These are phyloP conservation scores for Equus quagga DNA, from an alignment of 2,113 vertebrate genomes.

Conservation along the genomic window DNA sequence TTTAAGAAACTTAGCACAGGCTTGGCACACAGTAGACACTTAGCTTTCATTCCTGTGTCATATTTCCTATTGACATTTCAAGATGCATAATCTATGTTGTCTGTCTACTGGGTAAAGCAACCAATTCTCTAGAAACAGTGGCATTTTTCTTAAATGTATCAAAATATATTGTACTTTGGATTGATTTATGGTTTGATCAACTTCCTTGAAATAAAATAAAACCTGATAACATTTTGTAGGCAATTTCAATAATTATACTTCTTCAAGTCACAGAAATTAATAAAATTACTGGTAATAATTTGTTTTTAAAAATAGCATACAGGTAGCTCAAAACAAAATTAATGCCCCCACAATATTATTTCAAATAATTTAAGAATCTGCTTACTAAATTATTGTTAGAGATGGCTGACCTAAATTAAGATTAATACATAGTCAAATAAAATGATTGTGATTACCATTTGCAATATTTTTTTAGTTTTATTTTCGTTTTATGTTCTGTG, in stretches of 20 bases:
- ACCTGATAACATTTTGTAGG: slow-evolving; percentile 6
- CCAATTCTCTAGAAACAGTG: not conserved
- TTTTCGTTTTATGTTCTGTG: slow-evolving; percentile 18
- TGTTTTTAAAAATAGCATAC: not conserved
- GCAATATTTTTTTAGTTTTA: not conserved
- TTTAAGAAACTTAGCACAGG: not conserved
- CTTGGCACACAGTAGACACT: not conserved
- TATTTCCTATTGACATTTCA: not conserved
- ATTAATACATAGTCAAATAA: not conserved
- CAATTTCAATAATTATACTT: not conserved
- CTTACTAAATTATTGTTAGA: slow-evolving; percentile 19
- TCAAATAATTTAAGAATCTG: slow-evolving; percentile 24
- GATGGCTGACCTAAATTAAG: not conserved
- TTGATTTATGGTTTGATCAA: not conserved
- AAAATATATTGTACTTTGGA: not conserved
- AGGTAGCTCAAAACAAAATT: not conserved
- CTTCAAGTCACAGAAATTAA: not conserved
- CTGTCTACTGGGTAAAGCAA: not conserved
- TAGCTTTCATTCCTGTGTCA: not conserved
- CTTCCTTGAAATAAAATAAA: not conserved
- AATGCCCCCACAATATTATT: not conserved
- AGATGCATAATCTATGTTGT: not conserved
- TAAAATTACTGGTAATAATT: not conserved
- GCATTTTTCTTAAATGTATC: not conserved
- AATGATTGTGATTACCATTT: not conserved